Evolutionary conservation across 2,888 invertebrate species (phyloP), one percentile per base, ranked within the genome.

Genomic region (Anticlea derivata): DNA sequence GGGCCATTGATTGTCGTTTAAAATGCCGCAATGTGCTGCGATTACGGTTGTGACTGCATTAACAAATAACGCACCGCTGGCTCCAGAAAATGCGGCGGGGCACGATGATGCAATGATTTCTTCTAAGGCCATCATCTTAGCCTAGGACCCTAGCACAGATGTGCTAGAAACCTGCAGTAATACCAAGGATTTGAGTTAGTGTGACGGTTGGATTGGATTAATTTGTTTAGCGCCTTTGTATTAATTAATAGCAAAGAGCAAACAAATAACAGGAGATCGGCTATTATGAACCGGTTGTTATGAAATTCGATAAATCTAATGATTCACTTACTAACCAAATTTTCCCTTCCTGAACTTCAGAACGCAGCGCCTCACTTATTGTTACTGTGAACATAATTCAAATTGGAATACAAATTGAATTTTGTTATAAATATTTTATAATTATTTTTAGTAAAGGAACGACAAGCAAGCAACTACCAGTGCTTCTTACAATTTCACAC

Each of bases 21-120:
- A 79, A 11, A 93, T 70, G 1, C 83, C 72, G 65, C 94, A 94
- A 67, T 92, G 93, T 0, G 93, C 87, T 5, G 86, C 72, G 38
- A 94, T 73, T 20, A 94, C 65, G 0, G 92, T 82, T 49, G 92
- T 91, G 7, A 94, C 66, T 7, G 94, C 78, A 12, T 92, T 84
- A 0, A 92, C 73, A 65, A 94, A 93, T 7, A 94, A 31, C 11
- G 61, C 56, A 1, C 79, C 80, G 5, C 73, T 68, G 12, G 63
- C 61, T 2, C 78, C 78, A 27, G 62, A 46, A 53, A 78, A 79
- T n/a, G 77, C 66, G 8, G 58, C 41, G 37, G 82, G 78, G 63
- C 82, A 82, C 7, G 70, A 56, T 2, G 64, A 56, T 11, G 68
- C 54, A 12, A 79, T 64, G 31, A 66, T 20, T 41, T 31, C 40